phyloP scores from a whole-genome alignment of 2,797 vertebrate species.

The Chlorospingus semifuscus region DNA sequence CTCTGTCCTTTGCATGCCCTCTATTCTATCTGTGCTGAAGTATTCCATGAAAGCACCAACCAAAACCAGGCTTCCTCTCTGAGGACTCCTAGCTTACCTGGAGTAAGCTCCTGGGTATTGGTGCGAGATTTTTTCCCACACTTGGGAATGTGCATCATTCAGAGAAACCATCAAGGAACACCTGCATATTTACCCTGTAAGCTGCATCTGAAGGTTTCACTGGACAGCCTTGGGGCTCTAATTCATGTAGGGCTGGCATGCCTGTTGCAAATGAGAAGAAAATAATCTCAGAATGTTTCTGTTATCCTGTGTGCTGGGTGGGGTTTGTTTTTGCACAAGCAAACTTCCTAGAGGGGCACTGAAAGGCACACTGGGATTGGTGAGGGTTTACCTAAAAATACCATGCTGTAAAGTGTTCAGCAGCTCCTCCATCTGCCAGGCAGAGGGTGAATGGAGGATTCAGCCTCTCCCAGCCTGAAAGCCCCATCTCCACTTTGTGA shows the following conservation, averaged over 20 bases:
- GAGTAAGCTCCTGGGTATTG: constrained; percentile 17
- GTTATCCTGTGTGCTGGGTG: rapidly evolving
- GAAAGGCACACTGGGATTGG: neutral
- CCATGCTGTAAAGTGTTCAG: neutral
- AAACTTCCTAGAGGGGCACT: neutral
- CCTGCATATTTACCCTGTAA: neutral
- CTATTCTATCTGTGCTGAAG: neutral
- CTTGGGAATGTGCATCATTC: neutral
- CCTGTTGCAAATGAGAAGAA: neutral
- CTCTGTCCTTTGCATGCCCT: neutral
- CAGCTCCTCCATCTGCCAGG: neutral
- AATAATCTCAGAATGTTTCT: neutral
- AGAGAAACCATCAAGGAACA: neutral
- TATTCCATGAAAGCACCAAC: constrained; percentile 14
- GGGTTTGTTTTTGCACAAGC: neutral
- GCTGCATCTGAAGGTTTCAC: neutral
- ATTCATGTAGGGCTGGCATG: neutral
- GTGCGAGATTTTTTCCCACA: neutral
- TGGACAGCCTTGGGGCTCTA: neutral
- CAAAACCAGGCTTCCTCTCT: neutral
- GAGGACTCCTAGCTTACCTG: neutral
- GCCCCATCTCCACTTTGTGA: neutral
- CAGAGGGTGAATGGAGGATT: neutral
- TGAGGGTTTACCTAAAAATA: neutral
- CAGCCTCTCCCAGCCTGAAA: neutral